Base-by-base conservation (phyloP, 2,113 vertebrate species). In the Synodontis membranacea region DNA sequence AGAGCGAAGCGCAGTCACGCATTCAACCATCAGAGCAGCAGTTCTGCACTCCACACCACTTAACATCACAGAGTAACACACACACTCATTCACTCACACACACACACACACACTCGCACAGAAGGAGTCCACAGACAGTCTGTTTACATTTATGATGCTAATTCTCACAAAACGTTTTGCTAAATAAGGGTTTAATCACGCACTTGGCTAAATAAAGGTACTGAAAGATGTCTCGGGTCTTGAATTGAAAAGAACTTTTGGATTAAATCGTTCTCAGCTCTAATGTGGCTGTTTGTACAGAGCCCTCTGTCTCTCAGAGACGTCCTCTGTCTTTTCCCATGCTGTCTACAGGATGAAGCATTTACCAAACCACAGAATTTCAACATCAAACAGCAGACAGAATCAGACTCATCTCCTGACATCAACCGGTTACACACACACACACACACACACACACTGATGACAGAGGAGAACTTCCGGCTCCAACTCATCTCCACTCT, bases 21-120 rank as follows among this genome's bases (percentile, higher is more conserved):
- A 85, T 86, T 91, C 89, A 91, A 92, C 90, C 91, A 91, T 92
- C 91, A 91, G 88, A 86, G 79, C 75, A 78, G 66, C 39, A 66
- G 86, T 83, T 86, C 80, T 86, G 88, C 85, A 48, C 84, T 82
- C 84, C 76, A 39, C 56, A 84, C 64, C 39, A 82, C 86, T 78
- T 64, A 75, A 68, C 64, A 72, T 68, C n/a, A 84, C 56, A 84
- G 79, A 66, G 60, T 52, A 19, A 70, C 85, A 72, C 66, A 64
- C 80, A 72, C 80, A 84, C 75, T 68, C 42, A 58, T 52, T 70
- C 75, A 48, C 83, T 52, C 83, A 86, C 62, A 80, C 50, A 31
- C n/a, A 42, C 80, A 52, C 46, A 66, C 62, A 50, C 34, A 66
- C 60, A n/a, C 34, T 54, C 56, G 48, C 54, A 81, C 79, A 81